Conservation (phyloP, 2,113 vertebrate species). For the Osmerus mordax region DNA sequence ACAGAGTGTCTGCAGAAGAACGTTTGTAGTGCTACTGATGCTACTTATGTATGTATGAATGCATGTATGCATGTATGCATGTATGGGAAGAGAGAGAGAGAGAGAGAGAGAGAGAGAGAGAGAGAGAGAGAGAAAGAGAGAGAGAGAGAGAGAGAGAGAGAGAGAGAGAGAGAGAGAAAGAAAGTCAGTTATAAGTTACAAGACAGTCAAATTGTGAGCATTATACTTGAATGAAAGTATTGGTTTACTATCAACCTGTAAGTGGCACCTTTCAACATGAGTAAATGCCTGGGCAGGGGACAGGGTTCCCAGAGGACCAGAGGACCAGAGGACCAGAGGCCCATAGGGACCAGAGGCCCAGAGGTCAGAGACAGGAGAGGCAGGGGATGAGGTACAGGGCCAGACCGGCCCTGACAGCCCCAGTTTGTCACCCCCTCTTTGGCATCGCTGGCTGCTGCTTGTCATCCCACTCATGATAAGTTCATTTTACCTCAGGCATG, state of each 20-base stretch:
- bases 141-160: not conserved
- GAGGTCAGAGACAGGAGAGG: not conserved
- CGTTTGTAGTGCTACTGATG: no score
- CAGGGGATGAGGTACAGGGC: not conserved
- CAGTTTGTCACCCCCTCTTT: not conserved
- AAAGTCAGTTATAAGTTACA: no score
- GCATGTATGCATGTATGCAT: no score
- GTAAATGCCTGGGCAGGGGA: not conserved
- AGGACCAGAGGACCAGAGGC: not conserved
- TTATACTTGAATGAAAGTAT: no score
- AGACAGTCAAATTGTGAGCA: no score
- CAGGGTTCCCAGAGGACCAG: not conserved
- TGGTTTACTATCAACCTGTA: no score
- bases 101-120: no score
- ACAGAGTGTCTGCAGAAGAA: no score
- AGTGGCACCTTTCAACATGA: not conserved
- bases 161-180: not conserved
- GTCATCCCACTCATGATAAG: not conserved
- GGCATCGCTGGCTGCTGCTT: not conserved
- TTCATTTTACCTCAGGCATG: not conserved
- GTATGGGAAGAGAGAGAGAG: no score
- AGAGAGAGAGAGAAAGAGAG: not conserved
- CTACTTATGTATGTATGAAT: no score
- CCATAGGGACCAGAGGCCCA: no score
- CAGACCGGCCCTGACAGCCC: not conserved